phyloP scores from a whole-genome alignment of 2,888 invertebrate species.

The Venusia cambrica region DNA sequence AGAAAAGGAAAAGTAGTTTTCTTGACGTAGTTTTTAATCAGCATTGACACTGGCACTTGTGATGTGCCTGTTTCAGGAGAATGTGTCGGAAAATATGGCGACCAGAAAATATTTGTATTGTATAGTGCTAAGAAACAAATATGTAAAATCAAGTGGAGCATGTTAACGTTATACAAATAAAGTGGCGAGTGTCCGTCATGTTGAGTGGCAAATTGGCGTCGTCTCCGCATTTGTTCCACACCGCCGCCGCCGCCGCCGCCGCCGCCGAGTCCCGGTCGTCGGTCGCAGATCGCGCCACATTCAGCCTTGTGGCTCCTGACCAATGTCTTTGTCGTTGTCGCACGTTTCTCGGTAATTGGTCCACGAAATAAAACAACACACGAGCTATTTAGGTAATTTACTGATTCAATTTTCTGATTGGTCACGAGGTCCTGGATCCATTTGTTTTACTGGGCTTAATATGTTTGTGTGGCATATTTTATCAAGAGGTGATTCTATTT shows the following conservation, averaged over 20 bases:
- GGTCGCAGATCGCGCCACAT: slow-evolving; percentile 44
- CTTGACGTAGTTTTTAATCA: slow-evolving; percentile 9
- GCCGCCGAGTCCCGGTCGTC: slow-evolving; percentile 37
- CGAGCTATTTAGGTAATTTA: slow-evolving; percentile 27
- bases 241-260: slow-evolving; percentile 40
- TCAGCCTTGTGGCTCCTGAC: slow-evolving; percentile 57
- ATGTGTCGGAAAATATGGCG: slow-evolving; percentile 13
- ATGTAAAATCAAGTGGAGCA: slow-evolving; percentile 44
- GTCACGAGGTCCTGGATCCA: slow-evolving; percentile 12
- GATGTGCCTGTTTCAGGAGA: slow-evolving; percentile 16
- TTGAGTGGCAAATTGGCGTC: slow-evolving; percentile 69
- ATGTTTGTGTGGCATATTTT: slow-evolving; percentile 5
- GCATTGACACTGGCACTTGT: too few relatives aligned
- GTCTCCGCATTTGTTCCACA: slow-evolving; percentile 64
- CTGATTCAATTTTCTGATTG: slow-evolving; percentile 26
- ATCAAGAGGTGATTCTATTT: slow-evolving; percentile 12
- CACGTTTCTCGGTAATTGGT: slow-evolving; percentile 43
- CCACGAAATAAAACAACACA: slow-evolving; percentile 33
- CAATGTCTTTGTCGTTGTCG: slow-evolving; percentile 59
- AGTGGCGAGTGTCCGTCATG: slow-evolving; percentile 56
- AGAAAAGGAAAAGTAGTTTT: slow-evolving; percentile 14
- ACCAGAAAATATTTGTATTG: slow-evolving; percentile 31
- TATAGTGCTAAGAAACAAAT: slow-evolving; percentile 47
- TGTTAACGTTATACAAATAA: slow-evolving; percentile 66
- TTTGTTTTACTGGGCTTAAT: slow-evolving; percentile 5